Evolutionary conservation across 2,888 invertebrate species (phyloP).

Genomic region (Eupithecia exiguata): DNA sequence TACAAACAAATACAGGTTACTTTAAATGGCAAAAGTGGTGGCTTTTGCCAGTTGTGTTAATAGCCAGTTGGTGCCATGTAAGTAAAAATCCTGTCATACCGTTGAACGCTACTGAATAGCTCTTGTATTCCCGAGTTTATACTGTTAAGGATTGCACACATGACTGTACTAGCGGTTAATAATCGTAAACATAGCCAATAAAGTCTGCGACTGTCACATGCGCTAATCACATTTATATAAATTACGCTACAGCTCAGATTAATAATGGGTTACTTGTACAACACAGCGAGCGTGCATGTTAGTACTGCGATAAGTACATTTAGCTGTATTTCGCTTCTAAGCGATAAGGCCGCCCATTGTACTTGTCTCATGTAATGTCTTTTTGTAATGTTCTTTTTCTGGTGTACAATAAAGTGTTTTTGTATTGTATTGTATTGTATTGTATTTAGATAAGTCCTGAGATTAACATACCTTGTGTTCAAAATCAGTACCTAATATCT

Average conservation of each 20-base stretch:
- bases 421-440: no score
- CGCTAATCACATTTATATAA: constrained; percentile 57
- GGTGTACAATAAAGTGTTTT: no score
- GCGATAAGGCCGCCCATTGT: no score
- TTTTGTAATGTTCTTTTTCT: no score
- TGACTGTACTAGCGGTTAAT: constrained; percentile 52
- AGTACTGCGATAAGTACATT: constrained; percentile 36
- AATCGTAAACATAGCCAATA: constrained; percentile 58
- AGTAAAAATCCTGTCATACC: not conserved
- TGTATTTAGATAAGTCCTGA: constrained; percentile 33
- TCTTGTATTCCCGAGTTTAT: not conserved
- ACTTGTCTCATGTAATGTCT: no score
- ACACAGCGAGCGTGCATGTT: constrained; percentile 39
- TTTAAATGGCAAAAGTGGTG: not conserved
- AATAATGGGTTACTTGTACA: constrained; percentile 39
- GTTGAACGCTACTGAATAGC: not conserved
- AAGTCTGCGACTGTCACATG: constrained; percentile 56
- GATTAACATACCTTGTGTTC: constrained; percentile 21
- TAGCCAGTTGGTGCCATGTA: no score
- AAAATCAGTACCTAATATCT: constrained; percentile 8
- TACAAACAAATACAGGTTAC: not conserved
- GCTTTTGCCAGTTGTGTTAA: no score
- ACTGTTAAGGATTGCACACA: not conserved
- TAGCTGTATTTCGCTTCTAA: no score
- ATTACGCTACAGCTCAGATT: constrained; percentile 43